These are phyloP conservation scores for Phyllostomus discolor DNA, from an alignment of 2,113 vertebrate genomes.

Conservation along the genomic window DNA sequence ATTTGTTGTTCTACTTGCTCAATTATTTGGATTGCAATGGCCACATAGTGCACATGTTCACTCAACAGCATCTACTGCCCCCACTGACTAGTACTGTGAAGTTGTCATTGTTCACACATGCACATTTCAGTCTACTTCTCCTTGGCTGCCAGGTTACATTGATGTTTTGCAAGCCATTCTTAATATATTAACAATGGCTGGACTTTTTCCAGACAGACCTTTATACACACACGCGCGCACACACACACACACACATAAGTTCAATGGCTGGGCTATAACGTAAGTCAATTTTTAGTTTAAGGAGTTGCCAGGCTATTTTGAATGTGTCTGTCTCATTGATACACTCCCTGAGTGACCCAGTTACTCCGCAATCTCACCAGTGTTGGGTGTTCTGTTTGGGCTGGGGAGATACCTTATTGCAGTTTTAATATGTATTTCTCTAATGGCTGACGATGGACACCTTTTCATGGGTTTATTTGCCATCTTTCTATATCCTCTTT, in stretches of 20 bases:
- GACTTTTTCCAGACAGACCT: no score
- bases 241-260: background rate
- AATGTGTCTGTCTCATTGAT: background rate
- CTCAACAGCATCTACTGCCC: no score
- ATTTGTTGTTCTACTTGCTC: no score
- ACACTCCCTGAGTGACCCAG: background rate
- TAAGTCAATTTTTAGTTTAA: background rate
- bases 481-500: background rate
- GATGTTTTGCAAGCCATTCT: no score
- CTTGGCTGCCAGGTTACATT: no score
- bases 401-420: background rate
- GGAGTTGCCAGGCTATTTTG: background rate
- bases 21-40: no score
- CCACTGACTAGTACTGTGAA: no score
- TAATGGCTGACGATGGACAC: background rate
- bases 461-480: background rate
- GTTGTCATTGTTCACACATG: no score
- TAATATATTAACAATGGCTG: no score
- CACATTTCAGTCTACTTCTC: no score
- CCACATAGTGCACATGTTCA: no score
- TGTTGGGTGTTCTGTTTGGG: background rate
- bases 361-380: background rate
- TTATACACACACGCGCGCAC: no score
- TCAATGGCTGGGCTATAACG: background rate
- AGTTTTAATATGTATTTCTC: background rate